Evolutionary conservation across 2,888 invertebrate genomes (phyloP), one percentile per base, ranked within the genome.

Genomic region (Drosophila sordidapex): DNA sequence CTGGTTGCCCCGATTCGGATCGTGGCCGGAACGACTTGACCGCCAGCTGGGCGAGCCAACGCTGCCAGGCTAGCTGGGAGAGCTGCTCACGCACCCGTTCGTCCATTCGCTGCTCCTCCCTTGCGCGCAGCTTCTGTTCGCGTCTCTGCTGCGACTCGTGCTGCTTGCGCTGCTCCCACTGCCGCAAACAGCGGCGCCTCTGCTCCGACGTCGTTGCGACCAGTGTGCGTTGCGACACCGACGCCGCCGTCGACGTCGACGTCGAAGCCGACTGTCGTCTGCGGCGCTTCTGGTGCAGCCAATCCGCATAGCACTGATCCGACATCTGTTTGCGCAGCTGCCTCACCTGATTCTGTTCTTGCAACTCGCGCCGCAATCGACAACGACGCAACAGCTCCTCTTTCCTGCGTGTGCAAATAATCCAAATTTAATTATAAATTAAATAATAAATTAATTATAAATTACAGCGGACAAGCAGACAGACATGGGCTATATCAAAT

Each of bases 41-140:
- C 15, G 29, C 40, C 48, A 40, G 51, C 35, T 68, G 76, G 7
- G 40, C 10, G 11, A 78, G 38, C 80, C 80, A 81, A 18, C 82
- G 82, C 31, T 73, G 62, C 73, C 79, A 81, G 25, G 80, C 82
- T 0, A 76, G 51, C 52, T 69, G 35, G 13, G 82, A 61, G 13
- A 77, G 73, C 31, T 66, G 62, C 0, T 51, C 61, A 18, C 80
- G 76, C 62, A 76, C 18, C n/a, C 65, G 54, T 5, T 54, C 51
- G 27, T 59, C 56, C 13, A 63, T 29, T 10, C 8, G 21, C n/a
- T 57, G 60, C 36, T 59, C 25, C 33, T 51, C 38, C 31, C 51
- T 36, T 29, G 49, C 56, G 1, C 36, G 57, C 25, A 35, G 29
- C 10, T 56, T 35, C 18, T 27, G 31, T 8, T 49, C 7, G 25